Conservation (phyloP, 1,140 invertebrate species). For the Macrobrachium nipponense region DNA sequence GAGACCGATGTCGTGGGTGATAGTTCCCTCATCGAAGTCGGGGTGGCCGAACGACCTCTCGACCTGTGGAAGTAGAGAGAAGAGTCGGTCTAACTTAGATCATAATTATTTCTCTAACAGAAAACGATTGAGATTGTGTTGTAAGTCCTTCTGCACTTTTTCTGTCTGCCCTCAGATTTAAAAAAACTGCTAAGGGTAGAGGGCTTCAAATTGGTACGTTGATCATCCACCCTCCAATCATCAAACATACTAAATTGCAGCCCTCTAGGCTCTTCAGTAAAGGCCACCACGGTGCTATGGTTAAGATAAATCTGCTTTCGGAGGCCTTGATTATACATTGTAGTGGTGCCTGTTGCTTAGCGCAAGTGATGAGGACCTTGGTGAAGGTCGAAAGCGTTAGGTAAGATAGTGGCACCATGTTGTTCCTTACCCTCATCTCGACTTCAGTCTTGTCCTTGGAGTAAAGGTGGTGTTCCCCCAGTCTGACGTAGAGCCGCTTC, state of each 20-base stretch:
- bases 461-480: constrained; percentile 84
- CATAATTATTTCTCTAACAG: neutral
- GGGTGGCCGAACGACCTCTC: constrained; percentile 77
- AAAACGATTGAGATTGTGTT: no score
- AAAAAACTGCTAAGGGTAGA: no score
- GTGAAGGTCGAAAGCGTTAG: neutral
- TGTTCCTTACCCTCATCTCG: constrained; percentile 7
- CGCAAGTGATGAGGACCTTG: neutral
- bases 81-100: neutral
- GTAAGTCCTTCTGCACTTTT: no score
- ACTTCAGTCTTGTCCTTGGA: neutral
- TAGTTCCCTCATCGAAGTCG: constrained; percentile 84
- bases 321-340: no score
- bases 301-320: no score
- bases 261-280: no score
- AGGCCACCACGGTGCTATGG: no score
- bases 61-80: constrained; percentile 26
- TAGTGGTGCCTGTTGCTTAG: no score
- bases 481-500: constrained; percentile 80
- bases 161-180: no score
- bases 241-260: no score
- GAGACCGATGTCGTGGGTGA: constrained; percentile 92
- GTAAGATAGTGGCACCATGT: neutral
- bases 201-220: no score
- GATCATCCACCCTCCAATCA: no score